Base-by-base conservation (phyloP, 2,797 vertebrate species). In the Vespertilio murinus region DNA sequence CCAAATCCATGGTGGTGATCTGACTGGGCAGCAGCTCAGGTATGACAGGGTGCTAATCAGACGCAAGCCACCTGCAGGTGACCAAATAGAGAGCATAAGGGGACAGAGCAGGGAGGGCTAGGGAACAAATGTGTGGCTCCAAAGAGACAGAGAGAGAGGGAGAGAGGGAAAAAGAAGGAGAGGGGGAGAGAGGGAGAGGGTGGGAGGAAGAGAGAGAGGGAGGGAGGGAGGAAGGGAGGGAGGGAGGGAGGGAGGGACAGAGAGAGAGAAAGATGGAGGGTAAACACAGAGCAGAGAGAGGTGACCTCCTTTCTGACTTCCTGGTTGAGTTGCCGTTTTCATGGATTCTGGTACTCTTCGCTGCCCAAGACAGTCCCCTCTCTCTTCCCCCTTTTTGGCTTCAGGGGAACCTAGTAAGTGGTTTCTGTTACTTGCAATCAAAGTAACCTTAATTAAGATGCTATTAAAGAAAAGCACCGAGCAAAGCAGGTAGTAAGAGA, bases 11-110 rank as follows among this genome's bases (percentile, higher is more conserved):
- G 0, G 7, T 0, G 8, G 45, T 1, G 12, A 8, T 8, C 35
- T 1, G n/a, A n/a, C 28, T 3, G 17, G 4, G n/a, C 18, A 30
- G n/a, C 20, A 8, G 30, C 45, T 38, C 70, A 35, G 0, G 2
- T 35, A n/a, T 0, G 1, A n/a, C 30, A 22, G 6, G 49, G 33
- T 4, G 16, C 40, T 67, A n/a, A n/a, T n/a, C n/a, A n/a, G n/a
- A n/a, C 5, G 17, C 1, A 28, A 3, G 28, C 47, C 54, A 74
- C 67, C 56, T 30, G 9, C 6, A 40, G 64, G 33, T 6, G 20
- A 67, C 20, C 49, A 45, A 49, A 22, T 0, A 40, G 38, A 77
- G 52, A 59, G n/a, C 30, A 10, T 5, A 0, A 33, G 12, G 33
- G 45, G 17, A 59, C 2, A 22, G 56, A 69, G 40, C 0, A 5